Percentiles rank a stretch among this genome's conserved stretches.
These are phyloP conservation scores for Dermatophagoides farinae DNA, from an alignment of 1,140 invertebrate genomes.

Conservation along the genomic window DNA sequence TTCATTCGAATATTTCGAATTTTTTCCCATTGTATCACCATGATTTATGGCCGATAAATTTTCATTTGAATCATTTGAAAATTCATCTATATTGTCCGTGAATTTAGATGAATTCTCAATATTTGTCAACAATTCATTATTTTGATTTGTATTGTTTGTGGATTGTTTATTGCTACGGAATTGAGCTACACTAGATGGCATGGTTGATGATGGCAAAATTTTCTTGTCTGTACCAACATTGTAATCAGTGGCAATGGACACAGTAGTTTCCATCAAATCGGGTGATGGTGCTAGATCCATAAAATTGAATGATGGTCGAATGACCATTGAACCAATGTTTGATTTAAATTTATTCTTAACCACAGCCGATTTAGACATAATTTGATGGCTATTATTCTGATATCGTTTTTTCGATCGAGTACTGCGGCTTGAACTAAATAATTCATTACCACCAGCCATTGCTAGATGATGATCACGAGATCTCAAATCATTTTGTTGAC, in stretches of 20 bases:
- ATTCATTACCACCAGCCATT: slow-evolving; percentile 62
- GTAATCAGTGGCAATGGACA: neutral
- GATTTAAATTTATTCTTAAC: too few relatives aligned
- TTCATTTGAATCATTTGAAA: neutral
- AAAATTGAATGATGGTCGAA: too few relatives aligned
- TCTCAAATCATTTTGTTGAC: too few relatives aligned
- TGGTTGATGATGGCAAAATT: neutral
- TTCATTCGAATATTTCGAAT: too few relatives aligned
- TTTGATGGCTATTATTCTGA: neutral
- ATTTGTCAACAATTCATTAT: neutral
- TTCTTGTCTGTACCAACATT: neutral
- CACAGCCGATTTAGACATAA: too few relatives aligned
- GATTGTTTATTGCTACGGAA: neutral
- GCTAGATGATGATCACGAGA: slow-evolving; percentile 45
- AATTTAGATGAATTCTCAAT: too few relatives aligned
- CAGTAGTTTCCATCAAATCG: neutral
- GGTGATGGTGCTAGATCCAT: too few relatives aligned
- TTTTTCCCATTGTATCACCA: too few relatives aligned
- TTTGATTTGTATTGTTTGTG: neutral
- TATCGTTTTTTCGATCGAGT: slow-evolving; percentile 20
- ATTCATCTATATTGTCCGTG: neutral
- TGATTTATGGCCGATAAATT: too few relatives aligned
- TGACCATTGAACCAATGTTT: too few relatives aligned
- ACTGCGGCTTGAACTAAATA: slow-evolving; percentile 58
- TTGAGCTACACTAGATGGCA: neutral